Conservation (phyloP, 2,113 vertebrate species). For the Podocnemis expansa region DNA sequence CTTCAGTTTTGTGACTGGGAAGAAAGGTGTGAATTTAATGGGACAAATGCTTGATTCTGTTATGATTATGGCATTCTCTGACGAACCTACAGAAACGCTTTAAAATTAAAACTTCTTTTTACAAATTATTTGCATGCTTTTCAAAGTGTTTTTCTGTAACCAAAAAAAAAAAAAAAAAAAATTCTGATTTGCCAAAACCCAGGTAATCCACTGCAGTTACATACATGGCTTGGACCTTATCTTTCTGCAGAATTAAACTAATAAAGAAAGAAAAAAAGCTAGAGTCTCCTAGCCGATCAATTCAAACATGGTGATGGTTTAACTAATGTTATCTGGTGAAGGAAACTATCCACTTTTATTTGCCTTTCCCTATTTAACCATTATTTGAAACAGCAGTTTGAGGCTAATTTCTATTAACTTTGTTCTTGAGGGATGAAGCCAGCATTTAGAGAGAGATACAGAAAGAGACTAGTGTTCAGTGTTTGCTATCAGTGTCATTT, state of each 20-base stretch:
- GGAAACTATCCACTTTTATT: background rate
- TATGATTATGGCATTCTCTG: background rate
- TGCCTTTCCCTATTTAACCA: background rate
- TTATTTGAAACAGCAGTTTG: background rate
- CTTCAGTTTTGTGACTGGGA: background rate
- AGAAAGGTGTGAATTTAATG: constrained; percentile 14
- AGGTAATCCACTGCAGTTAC: background rate
- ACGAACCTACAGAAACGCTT: background rate
- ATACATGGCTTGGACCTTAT: background rate
- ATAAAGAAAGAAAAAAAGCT: background rate
- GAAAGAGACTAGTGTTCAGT: background rate
- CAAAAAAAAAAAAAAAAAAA: no score
- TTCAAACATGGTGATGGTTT: background rate
- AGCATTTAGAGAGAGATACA: background rate
- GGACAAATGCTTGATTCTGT: background rate
- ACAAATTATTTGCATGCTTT: background rate
- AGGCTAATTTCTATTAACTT: background rate
- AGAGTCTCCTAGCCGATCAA: background rate
- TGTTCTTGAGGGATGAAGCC: background rate
- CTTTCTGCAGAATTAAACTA: background rate
- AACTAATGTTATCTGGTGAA: background rate
- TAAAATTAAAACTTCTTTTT: background rate
- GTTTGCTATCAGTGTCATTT: background rate
- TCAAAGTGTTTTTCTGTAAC: background rate
- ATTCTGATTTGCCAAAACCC: background rate